Evolutionary conservation across 2,888 invertebrate genomes (phyloP), one percentile per base, ranked within the genome.

Genomic region (Pedicia rivosa): DNA sequence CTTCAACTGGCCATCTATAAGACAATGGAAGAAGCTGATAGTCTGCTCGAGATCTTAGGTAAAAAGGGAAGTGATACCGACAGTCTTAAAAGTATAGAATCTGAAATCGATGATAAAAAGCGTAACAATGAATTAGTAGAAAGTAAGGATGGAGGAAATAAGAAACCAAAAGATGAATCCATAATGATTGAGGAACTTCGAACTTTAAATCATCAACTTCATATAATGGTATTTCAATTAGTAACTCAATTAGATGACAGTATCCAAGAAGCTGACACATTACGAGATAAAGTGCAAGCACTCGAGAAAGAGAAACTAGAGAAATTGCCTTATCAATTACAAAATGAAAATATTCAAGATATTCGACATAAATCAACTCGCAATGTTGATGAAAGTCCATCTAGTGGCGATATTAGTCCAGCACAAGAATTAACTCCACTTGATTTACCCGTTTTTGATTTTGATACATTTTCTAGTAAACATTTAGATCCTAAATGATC

Each of bases 1-100:
- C 43, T 72, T n/a, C 68, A 71, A 54, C 55, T 66, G 25, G 67
- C 67, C 39, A 74, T 78, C 44, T 74, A 70, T 49, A 66, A 62
- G 55, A 70, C 72, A 16, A 72, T 79, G 46, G 72, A 76, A 49
- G 74, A 75, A 49, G 71, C 74, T n/a, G 77, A 78, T 50, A 70
- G 71, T 32, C 56, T 75, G 33, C 54, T 76, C 35, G 61, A 63
- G 25, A 51, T 60, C 32, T 55, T 72, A 42, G 45, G 53, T 33
- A 55, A 49, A 42, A 53, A 49, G 48, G 25, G 25, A n/a, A 35
- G 35, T 26, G 35, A 35, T 25, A 16, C 25, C 6, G 35, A 48
- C 43, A 55, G 54, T 40, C 37, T 54, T 9, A 48, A 47, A 44
- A 38, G 38, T 45, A n/a, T 35, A 40, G 41, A 40, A 20, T 41